Evolutionary conservation across 2,888 invertebrate species (phyloP).

Genomic region (Chorisops tibialis): DNA sequence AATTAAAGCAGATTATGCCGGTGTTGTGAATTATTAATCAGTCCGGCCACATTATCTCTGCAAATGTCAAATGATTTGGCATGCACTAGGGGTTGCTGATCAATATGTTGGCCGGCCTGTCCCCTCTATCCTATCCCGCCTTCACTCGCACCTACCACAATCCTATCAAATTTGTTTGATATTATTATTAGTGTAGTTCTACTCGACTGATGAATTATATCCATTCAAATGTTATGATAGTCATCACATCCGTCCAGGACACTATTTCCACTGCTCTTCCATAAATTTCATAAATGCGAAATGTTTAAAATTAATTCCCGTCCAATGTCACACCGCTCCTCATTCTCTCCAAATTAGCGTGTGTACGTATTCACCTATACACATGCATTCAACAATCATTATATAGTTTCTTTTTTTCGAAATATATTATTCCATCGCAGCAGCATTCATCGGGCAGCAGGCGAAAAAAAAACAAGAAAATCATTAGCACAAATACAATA

Average conservation of each 20-base stretch:
- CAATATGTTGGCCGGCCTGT: neutral
- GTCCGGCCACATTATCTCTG: slow-evolving; percentile 11
- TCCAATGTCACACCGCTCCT: slow-evolving; percentile 3
- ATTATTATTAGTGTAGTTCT: slow-evolving; percentile 20
- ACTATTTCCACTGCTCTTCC: neutral
- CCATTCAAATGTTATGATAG: slow-evolving; percentile 17
- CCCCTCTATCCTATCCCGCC: neutral
- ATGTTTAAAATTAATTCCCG: neutral
- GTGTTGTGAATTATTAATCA: slow-evolving; percentile 27
- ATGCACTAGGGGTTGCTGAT: neutral
- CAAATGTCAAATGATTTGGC: slow-evolving; percentile 17
- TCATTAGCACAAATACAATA: slow-evolving; percentile 20
- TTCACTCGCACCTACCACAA: neutral
- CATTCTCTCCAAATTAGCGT: neutral
- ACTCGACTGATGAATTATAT: slow-evolving; percentile 20
- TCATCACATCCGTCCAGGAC: slow-evolving; percentile 12
- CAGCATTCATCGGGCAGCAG: no score
- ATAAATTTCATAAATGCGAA: neutral
- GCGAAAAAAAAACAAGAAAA: slow-evolving; percentile 25
- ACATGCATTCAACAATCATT: neutral
- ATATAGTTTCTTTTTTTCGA: neutral
- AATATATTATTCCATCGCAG: neutral
- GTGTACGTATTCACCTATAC: no score
- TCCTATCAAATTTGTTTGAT: slow-evolving; percentile 2
- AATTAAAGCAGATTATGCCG: slow-evolving; percentile 27